phyloP scores from a whole-genome alignment of 2,888 invertebrate species.

The Caenorhabditis angaria region DNA sequence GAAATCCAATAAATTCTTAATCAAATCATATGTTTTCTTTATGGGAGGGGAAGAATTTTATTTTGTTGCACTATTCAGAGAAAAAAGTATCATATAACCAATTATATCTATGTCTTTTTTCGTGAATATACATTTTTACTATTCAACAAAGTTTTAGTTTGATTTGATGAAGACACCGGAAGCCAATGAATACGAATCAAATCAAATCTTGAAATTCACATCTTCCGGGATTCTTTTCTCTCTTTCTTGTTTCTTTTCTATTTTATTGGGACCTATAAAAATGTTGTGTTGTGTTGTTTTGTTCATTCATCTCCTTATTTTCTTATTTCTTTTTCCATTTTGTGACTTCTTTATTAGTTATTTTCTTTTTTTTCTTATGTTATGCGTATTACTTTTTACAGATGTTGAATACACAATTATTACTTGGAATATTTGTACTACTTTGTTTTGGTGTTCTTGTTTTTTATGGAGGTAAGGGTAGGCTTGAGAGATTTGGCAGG shows the following conservation, averaged over 20 bases:
- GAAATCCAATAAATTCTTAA: slow-evolving; percentile 40
- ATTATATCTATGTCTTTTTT: background rate
- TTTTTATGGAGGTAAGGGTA: too few species aligned
- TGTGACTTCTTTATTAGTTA: background rate
- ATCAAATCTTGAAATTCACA: background rate
- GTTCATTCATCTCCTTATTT: background rate
- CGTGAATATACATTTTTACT: background rate
- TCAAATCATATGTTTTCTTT: slow-evolving; percentile 33
- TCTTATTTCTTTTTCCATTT: background rate
- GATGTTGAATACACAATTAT: background rate
- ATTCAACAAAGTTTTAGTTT: slow-evolving; percentile 5
- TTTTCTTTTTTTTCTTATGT: background rate
- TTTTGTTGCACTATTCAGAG: slow-evolving; percentile 6
- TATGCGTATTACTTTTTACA: background rate
- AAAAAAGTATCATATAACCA: slow-evolving; percentile 4
- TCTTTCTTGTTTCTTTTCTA: background rate
- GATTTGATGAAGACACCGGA: slow-evolving; percentile 20
- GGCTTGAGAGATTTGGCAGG: too few species aligned
- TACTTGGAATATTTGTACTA: background rate
- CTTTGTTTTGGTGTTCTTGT: too few species aligned
- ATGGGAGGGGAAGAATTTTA: slow-evolving; percentile 18
- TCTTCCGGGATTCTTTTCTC: slow-evolving; percentile 6
- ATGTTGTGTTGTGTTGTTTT: background rate
- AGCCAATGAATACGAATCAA: slow-evolving; percentile 22
- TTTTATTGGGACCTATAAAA: slow-evolving; percentile 15